Conservation (phyloP, 2,113 vertebrate genomes). For the Arizona elegans region DNA sequence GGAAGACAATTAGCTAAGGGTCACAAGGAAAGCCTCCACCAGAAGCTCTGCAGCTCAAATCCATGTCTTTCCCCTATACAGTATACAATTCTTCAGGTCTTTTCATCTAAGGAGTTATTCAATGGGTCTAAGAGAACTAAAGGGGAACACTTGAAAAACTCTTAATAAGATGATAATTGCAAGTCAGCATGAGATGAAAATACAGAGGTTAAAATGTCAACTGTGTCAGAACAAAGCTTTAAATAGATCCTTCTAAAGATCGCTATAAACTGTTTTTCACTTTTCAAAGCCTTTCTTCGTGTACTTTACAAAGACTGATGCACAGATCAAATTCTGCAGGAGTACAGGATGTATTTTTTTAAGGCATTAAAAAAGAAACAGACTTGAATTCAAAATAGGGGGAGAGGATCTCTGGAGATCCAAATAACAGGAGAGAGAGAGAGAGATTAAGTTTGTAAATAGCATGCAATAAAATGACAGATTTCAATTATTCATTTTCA, state of each 20-base stretch:
- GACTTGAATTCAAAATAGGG: neutral
- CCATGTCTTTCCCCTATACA: neutral
- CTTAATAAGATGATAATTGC: neutral
- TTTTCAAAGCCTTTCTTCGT: slow-evolving; percentile 25
- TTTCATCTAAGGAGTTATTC: neutral
- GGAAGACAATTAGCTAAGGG: neutral
- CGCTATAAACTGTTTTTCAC: neutral
- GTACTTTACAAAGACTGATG: neutral
- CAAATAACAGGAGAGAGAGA: neutral
- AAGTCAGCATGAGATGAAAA: neutral
- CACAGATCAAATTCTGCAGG: neutral
- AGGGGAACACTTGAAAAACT: neutral
- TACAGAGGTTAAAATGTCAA: neutral
- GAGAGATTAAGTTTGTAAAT: neutral
- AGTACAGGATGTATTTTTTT: neutral
- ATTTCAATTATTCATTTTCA: slow-evolving; percentile 33
- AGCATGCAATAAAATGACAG: neutral
- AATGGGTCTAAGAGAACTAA: neutral
- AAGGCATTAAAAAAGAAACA: neutral
- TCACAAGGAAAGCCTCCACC: neutral
- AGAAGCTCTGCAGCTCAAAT: neutral
- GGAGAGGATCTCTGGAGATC: neutral
- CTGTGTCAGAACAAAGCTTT: neutral
- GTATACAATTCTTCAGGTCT: neutral
- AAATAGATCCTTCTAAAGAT: slow-evolving; percentile 14